Evolutionary conservation across 2,797 vertebrate species (phyloP), one percentile per base, ranked within the genome.

Genomic region (Danio kyathit): DNA sequence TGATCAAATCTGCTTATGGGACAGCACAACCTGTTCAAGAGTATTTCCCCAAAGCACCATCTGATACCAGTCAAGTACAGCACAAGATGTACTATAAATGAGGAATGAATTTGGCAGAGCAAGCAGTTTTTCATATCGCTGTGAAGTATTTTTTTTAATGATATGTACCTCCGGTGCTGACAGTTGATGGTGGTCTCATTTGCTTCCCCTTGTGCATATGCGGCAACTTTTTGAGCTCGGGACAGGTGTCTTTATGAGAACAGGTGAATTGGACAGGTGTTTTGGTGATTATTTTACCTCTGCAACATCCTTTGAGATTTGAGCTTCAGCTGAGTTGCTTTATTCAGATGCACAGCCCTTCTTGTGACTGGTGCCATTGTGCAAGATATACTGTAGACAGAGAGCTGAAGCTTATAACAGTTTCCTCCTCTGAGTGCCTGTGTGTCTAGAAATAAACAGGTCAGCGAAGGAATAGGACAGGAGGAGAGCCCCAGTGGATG

Each of bases 221-320:
- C 51, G 66, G 44, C 71, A 74, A 60, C 13, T 29, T 48, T 61
- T 21, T 70, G 29, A 49, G 57, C 44, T 16, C 17, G 46, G 46
- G 56, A 71, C 67, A 60, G 46, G 29, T 71, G 57, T 43, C 46
- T 29, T 71, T 11, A 21, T 41, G 38, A 51, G 29, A 29, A 79
- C 56, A 72, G 57, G 77, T 79, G 70, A 79, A 71, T 79, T 64
- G 57, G 77, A 63, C 77, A 72, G 57, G 67, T 79, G 59, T 54
- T 79, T 71, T 13, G 14, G 19, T 43, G 40, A 61, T 61, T 71
- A 12, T 61, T 71, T 79, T 63, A 13, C n/a, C 46, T 72, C 29
- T 7, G 19, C 46, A 17, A 21, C 46, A 71, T 40, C 57, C 57
- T 19, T 41, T 72, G 48, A 63, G 40, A 72, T 38, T 79, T 79